phyloP scores from a whole-genome alignment of 2,113 vertebrate genomes.

The Melanerpes aurifrons region DNA sequence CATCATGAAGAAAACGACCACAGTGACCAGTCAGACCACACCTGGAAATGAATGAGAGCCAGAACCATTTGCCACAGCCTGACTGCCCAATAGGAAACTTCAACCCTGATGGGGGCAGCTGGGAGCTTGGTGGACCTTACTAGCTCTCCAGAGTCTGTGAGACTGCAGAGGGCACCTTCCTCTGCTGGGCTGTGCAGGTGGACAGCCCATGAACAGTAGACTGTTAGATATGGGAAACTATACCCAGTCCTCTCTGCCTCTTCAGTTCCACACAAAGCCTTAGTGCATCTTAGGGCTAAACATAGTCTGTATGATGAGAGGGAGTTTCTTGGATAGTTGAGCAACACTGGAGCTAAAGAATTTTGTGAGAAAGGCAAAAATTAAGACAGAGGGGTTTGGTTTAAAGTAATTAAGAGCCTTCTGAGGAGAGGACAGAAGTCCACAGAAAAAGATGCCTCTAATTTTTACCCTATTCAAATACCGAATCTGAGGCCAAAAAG shows the following conservation, averaged over 20 bases:
- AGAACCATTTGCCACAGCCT: rapidly evolving
- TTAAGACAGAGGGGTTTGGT: not conserved
- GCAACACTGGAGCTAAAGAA: not conserved
- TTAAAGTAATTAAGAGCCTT: not conserved
- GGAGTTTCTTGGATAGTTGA: not conserved
- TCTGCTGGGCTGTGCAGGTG: not conserved
- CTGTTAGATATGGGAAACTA: not conserved
- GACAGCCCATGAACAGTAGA: rapidly evolving
- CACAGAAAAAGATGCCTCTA: not conserved
- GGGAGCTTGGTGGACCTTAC: rapidly evolving
- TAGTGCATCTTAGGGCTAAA: not conserved
- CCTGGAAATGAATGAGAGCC: not conserved
- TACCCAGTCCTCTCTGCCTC: not conserved
- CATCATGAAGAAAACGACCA: not conserved
- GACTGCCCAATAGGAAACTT: rapidly evolving
- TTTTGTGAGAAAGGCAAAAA: not conserved
- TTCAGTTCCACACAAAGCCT: not conserved
- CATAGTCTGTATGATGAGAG: not conserved
- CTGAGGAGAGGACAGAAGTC: not conserved
- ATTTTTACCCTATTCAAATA: not conserved
- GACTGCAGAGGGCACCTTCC: not conserved
- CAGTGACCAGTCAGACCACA: not conserved
- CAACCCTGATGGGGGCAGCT: rapidly evolving
- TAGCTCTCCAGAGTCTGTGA: rapidly evolving
- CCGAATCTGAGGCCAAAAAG: not conserved